phyloP scores from a whole-genome alignment of 2,888 invertebrate genomes.

The Ichneumoninae sp. region DNA sequence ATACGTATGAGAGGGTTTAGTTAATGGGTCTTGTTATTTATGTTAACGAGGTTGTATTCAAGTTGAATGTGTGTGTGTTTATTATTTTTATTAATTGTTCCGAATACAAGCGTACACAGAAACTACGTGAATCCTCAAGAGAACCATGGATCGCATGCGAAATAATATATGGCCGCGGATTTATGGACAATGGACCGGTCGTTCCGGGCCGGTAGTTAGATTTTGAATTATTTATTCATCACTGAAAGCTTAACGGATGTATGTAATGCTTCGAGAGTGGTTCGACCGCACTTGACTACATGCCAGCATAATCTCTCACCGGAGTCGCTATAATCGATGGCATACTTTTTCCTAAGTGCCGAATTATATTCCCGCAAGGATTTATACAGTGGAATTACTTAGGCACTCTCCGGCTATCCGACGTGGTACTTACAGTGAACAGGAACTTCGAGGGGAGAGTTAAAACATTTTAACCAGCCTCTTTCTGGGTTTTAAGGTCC shows the following conservation, averaged over 20 bases:
- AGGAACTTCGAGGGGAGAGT: neutral
- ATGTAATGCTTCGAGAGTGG: conserved; percentile 5
- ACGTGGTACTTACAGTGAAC: neutral
- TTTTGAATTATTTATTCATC: neutral
- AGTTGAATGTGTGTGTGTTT: neutral
- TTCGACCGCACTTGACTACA: neutral
- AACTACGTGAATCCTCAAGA: neutral
- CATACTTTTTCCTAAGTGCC: conserved; percentile 4
- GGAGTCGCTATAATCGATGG: neutral
- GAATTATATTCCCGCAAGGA: conserved; percentile 6
- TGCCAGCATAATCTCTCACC: conserved; percentile 3
- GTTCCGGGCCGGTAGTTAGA: neutral
- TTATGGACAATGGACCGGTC: conserved; percentile 2
- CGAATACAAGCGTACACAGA: neutral
- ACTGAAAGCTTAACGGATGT: conserved; percentile 1
- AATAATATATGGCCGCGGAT: neutral
- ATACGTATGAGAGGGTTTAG: neutral
- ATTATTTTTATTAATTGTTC: neutral
- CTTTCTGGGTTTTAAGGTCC: neutral
- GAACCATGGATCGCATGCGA: neutral
- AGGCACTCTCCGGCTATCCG: conserved; percentile 8
- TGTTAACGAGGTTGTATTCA: neutral
- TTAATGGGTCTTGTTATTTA: neutral
- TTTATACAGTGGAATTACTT: conserved; percentile 9
- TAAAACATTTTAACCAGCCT: neutral